Conservation (phyloP, 2,797 vertebrate species). For the Lepilemur septentrionalis region DNA sequence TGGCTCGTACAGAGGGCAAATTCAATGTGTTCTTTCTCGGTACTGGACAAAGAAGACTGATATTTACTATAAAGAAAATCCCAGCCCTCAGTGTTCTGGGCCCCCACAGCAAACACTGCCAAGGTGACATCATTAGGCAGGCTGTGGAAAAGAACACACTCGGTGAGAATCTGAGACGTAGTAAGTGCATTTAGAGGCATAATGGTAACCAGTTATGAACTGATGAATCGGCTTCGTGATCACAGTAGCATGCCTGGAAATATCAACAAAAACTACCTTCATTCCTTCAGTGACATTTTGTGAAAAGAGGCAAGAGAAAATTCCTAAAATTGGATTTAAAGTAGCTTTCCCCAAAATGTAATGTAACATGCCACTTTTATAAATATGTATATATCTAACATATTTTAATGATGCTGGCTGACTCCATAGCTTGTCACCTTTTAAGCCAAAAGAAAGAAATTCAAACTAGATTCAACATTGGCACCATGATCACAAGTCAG, state of each 20-base stretch:
- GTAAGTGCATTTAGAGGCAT: neutral
- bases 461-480: neutral
- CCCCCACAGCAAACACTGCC: constrained; percentile 91
- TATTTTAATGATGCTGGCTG: neutral
- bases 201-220: neutral
- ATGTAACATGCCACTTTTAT: neutral
- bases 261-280: neutral
- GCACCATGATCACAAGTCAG: neutral
- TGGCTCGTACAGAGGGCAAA: constrained; percentile 86
- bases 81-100: constrained; percentile 90
- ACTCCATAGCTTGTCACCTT: neutral
- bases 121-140: constrained; percentile 90
- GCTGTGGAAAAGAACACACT: constrained; percentile 76
- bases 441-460: neutral
- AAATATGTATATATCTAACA: neutral
- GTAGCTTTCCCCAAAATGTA: neutral
- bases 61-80: constrained; percentile 93
- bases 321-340: neutral
- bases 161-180: neutral
- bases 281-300: neutral
- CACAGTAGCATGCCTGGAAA: neutral
- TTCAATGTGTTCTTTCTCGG: constrained; percentile 88
- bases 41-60: constrained; percentile 84
- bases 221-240: neutral
- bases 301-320: neutral